Conservation (phyloP, 2,113 vertebrate genomes). For the Bambusicola thoracicus region DNA sequence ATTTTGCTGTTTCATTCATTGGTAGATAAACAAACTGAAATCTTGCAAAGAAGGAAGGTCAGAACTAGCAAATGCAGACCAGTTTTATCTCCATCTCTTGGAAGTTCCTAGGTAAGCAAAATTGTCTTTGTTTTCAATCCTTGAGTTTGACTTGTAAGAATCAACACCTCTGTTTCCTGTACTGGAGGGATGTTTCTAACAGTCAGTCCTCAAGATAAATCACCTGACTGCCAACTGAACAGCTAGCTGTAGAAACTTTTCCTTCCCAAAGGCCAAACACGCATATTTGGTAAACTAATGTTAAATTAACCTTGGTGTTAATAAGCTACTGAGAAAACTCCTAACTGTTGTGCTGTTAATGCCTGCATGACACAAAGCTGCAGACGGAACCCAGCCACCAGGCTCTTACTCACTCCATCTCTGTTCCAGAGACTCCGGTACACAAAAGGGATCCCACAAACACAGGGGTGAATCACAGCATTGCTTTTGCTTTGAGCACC, state of each 20-base stretch:
- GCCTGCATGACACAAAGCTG: neutral
- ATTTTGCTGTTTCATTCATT: neutral
- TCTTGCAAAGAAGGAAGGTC: constrained; percentile 83
- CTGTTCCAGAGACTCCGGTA: neutral
- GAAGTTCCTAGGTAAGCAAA: constrained; percentile 82
- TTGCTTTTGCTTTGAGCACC: neutral
- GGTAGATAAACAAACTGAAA: constrained; percentile 87
- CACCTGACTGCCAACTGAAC: neutral
- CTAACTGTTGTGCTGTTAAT: neutral
- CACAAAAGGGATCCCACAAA: neutral
- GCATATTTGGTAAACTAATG: neutral
- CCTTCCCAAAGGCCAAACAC: neutral
- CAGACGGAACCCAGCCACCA: neutral
- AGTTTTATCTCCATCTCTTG: constrained; percentile 88
- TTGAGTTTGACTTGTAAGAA: neutral
- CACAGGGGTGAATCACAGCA: neutral
- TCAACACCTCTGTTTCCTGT: neutral
- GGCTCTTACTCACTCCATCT: neutral
- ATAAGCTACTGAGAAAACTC: neutral
- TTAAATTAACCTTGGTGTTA: neutral
- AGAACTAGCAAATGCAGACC: constrained; percentile 86
- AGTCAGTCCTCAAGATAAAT: neutral
- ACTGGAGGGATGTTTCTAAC: neutral
- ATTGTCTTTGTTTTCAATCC: neutral
- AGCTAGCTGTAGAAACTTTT: neutral